These are phyloP conservation scores for Mactromeris polynyma DNA, from an alignment of 2,888 invertebrate species.

Conservation along the genomic window DNA sequence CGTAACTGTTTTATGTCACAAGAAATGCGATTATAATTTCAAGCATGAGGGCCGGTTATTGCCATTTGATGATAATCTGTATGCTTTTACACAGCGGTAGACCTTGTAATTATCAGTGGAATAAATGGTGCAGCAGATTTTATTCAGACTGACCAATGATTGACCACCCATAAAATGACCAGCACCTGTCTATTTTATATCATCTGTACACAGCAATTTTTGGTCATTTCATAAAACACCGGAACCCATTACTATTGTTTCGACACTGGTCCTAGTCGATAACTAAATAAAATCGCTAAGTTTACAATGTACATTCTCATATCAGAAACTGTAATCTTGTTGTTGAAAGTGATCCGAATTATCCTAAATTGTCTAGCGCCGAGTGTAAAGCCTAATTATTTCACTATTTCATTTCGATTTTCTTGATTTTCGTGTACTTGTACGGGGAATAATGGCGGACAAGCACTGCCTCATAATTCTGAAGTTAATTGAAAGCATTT, in stretches of 20 bases:
- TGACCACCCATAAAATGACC: conserved; percentile 40
- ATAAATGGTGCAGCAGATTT: conserved; percentile 25
- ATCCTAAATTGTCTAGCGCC: not conserved
- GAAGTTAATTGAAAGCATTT: conserved; percentile 32
- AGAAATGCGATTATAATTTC: conserved; percentile 41
- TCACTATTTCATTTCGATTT: not conserved
- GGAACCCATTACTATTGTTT: conserved; percentile 35
- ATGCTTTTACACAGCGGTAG: conserved; percentile 37
- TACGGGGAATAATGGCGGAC: not conserved
- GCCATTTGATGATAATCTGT: conserved; percentile 47
- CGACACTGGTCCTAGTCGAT: not conserved
- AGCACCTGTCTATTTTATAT: conserved; percentile 54
- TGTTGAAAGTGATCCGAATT: not conserved
- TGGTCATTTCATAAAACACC: conserved; percentile 36
- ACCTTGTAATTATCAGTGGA: conserved; percentile 46
- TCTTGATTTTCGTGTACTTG: not conserved
- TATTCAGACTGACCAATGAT: conserved; percentile 45
- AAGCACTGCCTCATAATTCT: not conserved
- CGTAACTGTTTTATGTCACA: conserved; percentile 9
- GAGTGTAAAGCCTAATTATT: not conserved
- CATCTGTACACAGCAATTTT: conserved; percentile 26
- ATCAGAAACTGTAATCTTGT: conserved; percentile 49
- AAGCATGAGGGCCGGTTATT: conserved; percentile 48
- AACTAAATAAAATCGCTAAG: not conserved
- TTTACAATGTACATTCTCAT: conserved; percentile 6